phyloP scores from a whole-genome alignment of 2,888 invertebrate species.

The Eledona agricola region DNA sequence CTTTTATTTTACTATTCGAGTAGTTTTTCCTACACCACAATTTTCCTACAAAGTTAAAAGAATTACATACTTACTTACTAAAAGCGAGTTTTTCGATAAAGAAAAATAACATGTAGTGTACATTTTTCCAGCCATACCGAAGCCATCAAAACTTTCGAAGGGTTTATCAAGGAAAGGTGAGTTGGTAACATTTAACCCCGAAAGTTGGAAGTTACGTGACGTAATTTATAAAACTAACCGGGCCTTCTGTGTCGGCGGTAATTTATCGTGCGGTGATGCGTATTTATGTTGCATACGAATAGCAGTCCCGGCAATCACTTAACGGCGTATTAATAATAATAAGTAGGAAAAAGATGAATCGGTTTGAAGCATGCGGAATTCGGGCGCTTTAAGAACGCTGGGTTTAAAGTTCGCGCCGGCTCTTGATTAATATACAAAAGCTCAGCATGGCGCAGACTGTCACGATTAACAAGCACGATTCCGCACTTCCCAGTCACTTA shows the following conservation, averaged over 20 bases:
- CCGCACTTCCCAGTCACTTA: slow-evolving; percentile 55
- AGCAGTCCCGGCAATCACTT: slow-evolving; percentile 35
- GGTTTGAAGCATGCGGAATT: slow-evolving; percentile 9
- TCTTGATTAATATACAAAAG: slow-evolving; percentile 52
- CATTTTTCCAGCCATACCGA: slow-evolving; percentile 46
- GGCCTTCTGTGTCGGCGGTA: slow-evolving; percentile 22
- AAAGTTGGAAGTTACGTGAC: slow-evolving; percentile 39
- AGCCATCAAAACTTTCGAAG: slow-evolving; percentile 61
- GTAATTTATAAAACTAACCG: slow-evolving; percentile 40
- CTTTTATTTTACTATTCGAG: too few species aligned
- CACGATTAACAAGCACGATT: slow-evolving; percentile 55
- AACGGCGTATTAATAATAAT: slow-evolving; percentile 35
- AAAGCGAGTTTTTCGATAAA: slow-evolving; percentile 12
- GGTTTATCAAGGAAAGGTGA: slow-evolving; percentile 51
- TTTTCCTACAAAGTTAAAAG: too few species aligned
- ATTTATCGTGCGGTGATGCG: slow-evolving; percentile 34
- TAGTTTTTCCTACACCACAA: too few species aligned
- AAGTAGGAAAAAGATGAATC: slow-evolving; percentile 26
- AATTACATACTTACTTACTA: too few species aligned
- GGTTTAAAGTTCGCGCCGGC: slow-evolving; percentile 40
- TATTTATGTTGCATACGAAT: slow-evolving; percentile 34
- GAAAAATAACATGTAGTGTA: slow-evolving; percentile 28
- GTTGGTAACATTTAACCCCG: slow-evolving; percentile 38
- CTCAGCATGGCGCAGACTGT: slow-evolving; percentile 56
- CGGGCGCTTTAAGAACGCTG: slow-evolving; percentile 16